Evolutionary conservation across 2,888 invertebrate species (phyloP), one percentile per base, ranked within the genome.

Genomic region (Isoperla grammatica): DNA sequence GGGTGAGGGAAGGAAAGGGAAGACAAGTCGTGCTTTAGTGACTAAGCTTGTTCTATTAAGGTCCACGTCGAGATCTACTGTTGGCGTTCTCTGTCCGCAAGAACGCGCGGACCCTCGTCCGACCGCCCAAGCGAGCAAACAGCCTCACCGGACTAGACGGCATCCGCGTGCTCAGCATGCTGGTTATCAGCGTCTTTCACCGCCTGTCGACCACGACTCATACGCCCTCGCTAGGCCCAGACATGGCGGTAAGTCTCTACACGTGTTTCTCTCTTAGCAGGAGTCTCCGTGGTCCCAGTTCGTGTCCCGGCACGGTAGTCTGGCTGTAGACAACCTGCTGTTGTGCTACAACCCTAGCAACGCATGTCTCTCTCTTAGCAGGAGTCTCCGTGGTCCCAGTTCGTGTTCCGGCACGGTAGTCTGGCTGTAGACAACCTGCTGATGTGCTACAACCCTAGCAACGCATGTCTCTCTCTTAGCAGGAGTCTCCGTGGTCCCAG

Each of bases 111-210:
- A 72, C 73, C 60, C 68, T 77, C 57, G 60, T 76, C 11, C 68
- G 62, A 13, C 73, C 71, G 1, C 42, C 67, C 29, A 35, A 60
- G 0, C 62, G 67, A 1, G 54, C 65, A 1, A 71, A 69, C 2
- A 69, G 71, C 19, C 67, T 78, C 15, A 68, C 70, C 1, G 72
- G 71, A 45, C 64, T 81, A 12, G 75, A 80, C 64, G 81, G 81
- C 9, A 72, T 82, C 6, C 72, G 81, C 40, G 75, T 75, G 62
- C 64, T 78, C 20, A 76, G 76, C 63, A 78, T 76, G 59, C 67
- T 70, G 46, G 78, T 77, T 74, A 75, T 79, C 1, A 68, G 77
- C 29, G 60, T 77, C 11, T 78, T 76, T 1, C 79, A 79, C 65
- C 70, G 74, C 48, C 77, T n/a, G n/a, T n/a, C n/a, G n/a, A n/a